Conservation (phyloP, 1,140 invertebrate species). For the Diachasma alloeum region DNA sequence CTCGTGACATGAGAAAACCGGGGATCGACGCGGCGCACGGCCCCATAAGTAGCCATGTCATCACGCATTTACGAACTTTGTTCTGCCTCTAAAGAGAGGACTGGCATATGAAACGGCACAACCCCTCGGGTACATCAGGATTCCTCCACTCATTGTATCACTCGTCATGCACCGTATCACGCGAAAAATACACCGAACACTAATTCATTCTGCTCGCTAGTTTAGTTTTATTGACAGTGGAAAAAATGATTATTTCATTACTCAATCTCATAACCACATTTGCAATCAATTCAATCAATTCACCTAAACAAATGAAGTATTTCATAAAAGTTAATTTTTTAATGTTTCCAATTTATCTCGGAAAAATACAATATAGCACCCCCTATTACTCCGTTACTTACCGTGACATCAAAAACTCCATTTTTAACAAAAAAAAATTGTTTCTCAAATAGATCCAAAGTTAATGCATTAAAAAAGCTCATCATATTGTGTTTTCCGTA, state of each 20-base stretch:
- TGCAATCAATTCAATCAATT: no score
- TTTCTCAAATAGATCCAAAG: no score
- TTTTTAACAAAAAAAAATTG: no score
- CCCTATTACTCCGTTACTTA: no score
- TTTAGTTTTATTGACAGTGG: constrained; percentile 4
- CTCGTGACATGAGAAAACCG: background rate
- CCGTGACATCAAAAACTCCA: no score
- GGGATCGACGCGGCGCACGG: background rate
- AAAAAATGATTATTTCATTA: background rate
- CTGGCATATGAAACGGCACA: background rate
- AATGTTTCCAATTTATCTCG: no score
- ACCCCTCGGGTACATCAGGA: background rate
- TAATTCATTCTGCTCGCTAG: constrained; percentile 1
- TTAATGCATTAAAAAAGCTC: background rate
- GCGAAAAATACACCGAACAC: background rate
- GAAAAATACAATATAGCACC: no score
- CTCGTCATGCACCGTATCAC: background rate
- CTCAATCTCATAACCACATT: background rate
- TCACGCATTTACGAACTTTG: constrained; percentile 11
- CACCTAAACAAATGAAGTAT: no score
- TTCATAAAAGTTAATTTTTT: no score
- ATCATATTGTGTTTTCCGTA: no score
- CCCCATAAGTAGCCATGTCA: background rate
- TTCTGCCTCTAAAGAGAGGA: background rate
- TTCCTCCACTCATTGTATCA: constrained; percentile 2